Conservation (phyloP, 1,140 invertebrate genomes). For the Bradysia coprophila region DNA sequence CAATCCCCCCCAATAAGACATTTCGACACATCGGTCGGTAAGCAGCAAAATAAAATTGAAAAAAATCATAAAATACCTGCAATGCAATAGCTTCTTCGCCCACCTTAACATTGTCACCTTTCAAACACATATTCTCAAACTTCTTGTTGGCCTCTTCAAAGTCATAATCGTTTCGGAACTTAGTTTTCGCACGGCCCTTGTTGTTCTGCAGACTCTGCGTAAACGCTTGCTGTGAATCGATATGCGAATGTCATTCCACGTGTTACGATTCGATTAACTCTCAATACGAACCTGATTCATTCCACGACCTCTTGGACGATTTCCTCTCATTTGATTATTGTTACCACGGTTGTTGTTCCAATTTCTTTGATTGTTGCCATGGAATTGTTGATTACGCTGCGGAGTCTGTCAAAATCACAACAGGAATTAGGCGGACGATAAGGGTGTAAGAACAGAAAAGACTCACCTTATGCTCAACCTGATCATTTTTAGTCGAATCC, state of each 20-base stretch:
- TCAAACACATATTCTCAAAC: slow-evolving; percentile 79
- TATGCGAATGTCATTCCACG: too few relatives aligned
- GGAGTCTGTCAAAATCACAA: slow-evolving; percentile 9
- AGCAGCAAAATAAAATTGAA: too few relatives aligned
- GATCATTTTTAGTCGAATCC: background rate
- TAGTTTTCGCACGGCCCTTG: slow-evolving; percentile 36
- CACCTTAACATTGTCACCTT: slow-evolving; percentile 71
- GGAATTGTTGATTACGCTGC: slow-evolving; percentile 1
- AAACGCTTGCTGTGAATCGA: slow-evolving; percentile 10
- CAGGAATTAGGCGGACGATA: too few relatives aligned
- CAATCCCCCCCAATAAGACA: too few relatives aligned
- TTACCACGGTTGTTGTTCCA: slow-evolving; percentile 20
- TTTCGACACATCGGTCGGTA: too few relatives aligned
- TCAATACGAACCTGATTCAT: background rate
- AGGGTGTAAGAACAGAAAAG: too few relatives aligned
- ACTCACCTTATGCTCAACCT: too few relatives aligned
- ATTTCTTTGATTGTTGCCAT: slow-evolving; percentile 8
- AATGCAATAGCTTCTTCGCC: slow-evolving; percentile 34
- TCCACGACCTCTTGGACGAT: background rate
- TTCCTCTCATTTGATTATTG: slow-evolving; percentile 9
- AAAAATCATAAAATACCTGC: slow-evolving; percentile 3
- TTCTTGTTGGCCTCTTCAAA: slow-evolving; percentile 95
- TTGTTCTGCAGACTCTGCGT: slow-evolving; percentile 17
- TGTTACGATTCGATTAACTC: background rate
- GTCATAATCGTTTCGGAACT: slow-evolving; percentile 93